Base-by-base conservation (phyloP, 1,140 invertebrate genomes). In the Octopus bimaculoides region DNA sequence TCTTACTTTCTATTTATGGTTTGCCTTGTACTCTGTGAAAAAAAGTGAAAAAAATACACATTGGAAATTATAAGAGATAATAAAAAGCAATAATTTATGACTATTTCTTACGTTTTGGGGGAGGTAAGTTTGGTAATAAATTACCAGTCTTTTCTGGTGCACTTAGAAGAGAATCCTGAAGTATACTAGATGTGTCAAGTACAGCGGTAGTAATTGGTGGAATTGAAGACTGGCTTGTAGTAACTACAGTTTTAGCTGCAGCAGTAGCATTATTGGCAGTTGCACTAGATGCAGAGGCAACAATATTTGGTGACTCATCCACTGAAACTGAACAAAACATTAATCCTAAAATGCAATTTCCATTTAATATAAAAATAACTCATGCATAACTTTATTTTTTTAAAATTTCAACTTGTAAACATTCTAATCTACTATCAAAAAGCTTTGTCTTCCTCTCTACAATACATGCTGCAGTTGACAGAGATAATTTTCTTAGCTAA, bases 161-260 rank as follows among this genome's bases (percentile, higher is more conserved):
- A 6, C 17, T 71, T 71, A 71, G 14, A 71, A 71, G 26, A 14
- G 66, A 71, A 20, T 71, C 66, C 26, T 71, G 66, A 17, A 71
- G 66, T 71, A 71, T 9, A 17, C 66, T 71, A n/a, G 66, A n/a
- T 6, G 5, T 71, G 17, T 71, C 66, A 71, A 71, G 66, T n/a
- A 14, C 66, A 71, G 17, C 66, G 17, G 66, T n/a, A 20, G 66
- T 71, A 41, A 41, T 41, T 41, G 26, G 26, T 41, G 26, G 26
- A 41, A 41, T 77, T 81, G 80, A 12, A 77, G 80, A 75, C 80
- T 66, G 80, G 77, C 61, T 55, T 14, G 52, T 73, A 54, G 26
- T 17, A 69, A 55, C 52, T 4, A 17, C 66, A 71, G 5, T 71
- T 54, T 71, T 17, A 52, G 20, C 7, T 8, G 66, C 41, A 26